A percentile compares a stretch with the other conserved stretches of the same genome.
Conservation (phyloP, 2,888 invertebrate species). For the Drosophila acutilabella region DNA sequence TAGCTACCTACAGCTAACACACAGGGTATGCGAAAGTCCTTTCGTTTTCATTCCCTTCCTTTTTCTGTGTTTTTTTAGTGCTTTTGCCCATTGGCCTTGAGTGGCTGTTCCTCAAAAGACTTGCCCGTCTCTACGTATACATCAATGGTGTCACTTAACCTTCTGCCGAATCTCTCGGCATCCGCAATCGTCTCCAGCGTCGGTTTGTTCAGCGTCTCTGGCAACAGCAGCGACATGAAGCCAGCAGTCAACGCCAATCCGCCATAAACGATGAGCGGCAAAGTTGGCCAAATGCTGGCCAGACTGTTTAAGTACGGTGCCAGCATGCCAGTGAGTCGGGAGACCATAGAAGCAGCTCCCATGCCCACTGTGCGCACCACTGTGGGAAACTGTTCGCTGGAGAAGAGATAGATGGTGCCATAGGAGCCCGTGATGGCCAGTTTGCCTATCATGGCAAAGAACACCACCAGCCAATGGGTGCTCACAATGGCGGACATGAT, state of each 20-base stretch:
- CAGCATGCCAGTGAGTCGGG: slow-evolving; percentile 89
- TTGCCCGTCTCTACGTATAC: slow-evolving; percentile 67
- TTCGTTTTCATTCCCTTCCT: background rate
- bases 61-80: slow-evolving; percentile 25
- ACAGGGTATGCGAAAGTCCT: slow-evolving; percentile 10
- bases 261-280: slow-evolving; percentile 91
- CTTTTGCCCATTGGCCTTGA: slow-evolving; percentile 56
- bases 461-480: slow-evolving; percentile 86
- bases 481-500: slow-evolving; percentile 87
- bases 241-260: slow-evolving; percentile 90
- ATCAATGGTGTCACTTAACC: slow-evolving; percentile 27
- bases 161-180: slow-evolving; percentile 89
- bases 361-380: slow-evolving; percentile 94
- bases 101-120: slow-evolving; percentile 66
- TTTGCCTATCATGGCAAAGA: slow-evolving; percentile 90
- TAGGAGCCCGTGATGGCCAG: slow-evolving; percentile 90
- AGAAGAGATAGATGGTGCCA: slow-evolving; percentile 90
- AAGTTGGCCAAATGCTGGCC: slow-evolving; percentile 86
- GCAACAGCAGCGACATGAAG: slow-evolving; percentile 89
- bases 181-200: slow-evolving; percentile 93
- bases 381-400: slow-evolving; percentile 91
- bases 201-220: slow-evolving; percentile 91
- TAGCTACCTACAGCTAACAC: slow-evolving; percentile 20
- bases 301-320: slow-evolving; percentile 93
- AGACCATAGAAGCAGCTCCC: slow-evolving; percentile 94